These are phyloP conservation scores for Eulimnadia texana DNA, from an alignment of 1,140 invertebrate genomes.

Conservation along the genomic window DNA sequence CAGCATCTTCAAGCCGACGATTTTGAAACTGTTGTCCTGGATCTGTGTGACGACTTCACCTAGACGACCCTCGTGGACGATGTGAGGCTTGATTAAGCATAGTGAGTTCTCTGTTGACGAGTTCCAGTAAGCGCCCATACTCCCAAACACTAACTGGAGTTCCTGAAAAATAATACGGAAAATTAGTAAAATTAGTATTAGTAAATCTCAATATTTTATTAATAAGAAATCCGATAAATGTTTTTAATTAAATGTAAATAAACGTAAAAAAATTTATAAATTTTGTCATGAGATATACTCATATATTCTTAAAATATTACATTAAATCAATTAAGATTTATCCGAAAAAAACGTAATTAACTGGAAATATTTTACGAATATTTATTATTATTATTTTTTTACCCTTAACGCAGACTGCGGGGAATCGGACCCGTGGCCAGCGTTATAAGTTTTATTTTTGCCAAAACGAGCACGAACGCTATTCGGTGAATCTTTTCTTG, in stretches of 20 bases:
- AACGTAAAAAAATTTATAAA: no score
- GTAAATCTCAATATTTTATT: no score
- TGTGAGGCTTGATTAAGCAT: conserved; percentile 85
- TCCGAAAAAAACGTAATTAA: no score
- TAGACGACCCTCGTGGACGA: conserved; percentile 48
- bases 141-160: conserved; percentile 49
- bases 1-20: conserved; percentile 65
- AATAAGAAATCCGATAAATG: no score
- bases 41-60: conserved; percentile 61
- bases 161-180: conserved; percentile 25
- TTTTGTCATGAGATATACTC: no score
- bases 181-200: conserved; percentile 11
- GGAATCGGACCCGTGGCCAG: conserved; percentile 48
- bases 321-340: no score
- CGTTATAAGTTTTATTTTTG: conserved; percentile 51
- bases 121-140: conserved; percentile 38
- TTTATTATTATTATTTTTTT: no score
- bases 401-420: conserved; percentile 39
- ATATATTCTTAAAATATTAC: no score
- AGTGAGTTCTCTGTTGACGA: conserved; percentile 50
- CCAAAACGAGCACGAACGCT: conserved; percentile 56
- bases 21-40: conserved; percentile 51
- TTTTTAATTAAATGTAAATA: no score
- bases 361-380: no score
- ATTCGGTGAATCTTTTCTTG: conserved; percentile 38